Conservation (phyloP, 2,797 vertebrate species). For the Gadopsis marmoratus region DNA sequence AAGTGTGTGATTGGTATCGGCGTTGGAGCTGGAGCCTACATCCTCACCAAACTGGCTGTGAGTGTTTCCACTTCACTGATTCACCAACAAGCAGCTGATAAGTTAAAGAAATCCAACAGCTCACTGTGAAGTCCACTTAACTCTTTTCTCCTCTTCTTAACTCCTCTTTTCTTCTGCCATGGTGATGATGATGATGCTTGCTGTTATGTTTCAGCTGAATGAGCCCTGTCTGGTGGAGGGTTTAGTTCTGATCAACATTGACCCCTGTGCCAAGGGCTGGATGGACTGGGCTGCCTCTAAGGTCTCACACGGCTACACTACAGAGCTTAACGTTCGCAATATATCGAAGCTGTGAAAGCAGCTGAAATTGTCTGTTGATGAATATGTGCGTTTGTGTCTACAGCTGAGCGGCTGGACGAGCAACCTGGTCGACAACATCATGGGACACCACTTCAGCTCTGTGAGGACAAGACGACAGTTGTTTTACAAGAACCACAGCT, state of each 20-base stretch:
- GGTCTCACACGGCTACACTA: constrained; percentile 72
- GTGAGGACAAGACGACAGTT: constrained; percentile 81
- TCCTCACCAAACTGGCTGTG: constrained; percentile 94
- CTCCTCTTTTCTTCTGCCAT: neutral
- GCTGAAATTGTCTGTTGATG: neutral
- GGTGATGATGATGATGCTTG: neutral
- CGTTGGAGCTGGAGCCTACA: constrained; percentile 93
- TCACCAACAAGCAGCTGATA: neutral
- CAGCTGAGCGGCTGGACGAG: constrained; percentile 95
- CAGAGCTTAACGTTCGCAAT: neutral
- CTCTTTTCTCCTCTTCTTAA: too few relatives aligned
- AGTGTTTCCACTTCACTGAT: constrained; percentile 73
- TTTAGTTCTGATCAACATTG: constrained; percentile 94
- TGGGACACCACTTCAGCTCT: constrained; percentile 94
- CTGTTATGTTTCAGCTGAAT: constrained; percentile 85
- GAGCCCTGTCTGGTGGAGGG: constrained; percentile 92
- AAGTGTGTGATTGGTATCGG: constrained; percentile 93
- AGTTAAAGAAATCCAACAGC: neutral
- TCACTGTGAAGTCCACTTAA: neutral
- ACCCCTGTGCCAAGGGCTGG: constrained; percentile 97
- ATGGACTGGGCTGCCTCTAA: constrained; percentile 97
- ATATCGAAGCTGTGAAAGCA: too few relatives aligned
- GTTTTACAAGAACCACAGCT: neutral
- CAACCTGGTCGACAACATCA: constrained; percentile 92
- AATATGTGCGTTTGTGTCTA: neutral